Base-by-base conservation (phyloP, 2,797 vertebrate species). In the Lepilemur ruficaudatus region DNA sequence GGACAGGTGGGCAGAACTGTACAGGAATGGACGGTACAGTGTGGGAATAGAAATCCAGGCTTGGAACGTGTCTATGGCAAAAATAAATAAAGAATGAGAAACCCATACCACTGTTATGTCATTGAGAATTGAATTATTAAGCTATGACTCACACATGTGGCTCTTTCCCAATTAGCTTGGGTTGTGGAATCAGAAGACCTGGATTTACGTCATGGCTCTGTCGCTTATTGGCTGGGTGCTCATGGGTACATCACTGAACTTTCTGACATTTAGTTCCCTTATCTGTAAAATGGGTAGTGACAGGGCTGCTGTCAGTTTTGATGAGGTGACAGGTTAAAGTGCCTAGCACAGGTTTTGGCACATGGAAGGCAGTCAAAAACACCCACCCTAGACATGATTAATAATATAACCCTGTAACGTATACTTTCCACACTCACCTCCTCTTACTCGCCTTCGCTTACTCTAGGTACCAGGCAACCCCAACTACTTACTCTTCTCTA, bases 51-150 rank as follows among this genome's bases (percentile, higher is more conserved):
- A 61, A 90, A 22, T 25, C 57, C 32, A 75, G 28, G 22, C 18
- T 82, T 79, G 50, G 18, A 65, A 52, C 5, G 61, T 52, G n/a
- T 23, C 35, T 35, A 30, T 28, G 15, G 55, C 23, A n/a, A 80
- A 85, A 93, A 69, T 5, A 76, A 59, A 80, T 7, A 43, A 43
- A 72, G 18, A 85, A 35, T 17, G 46, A 32, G 70, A 43, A 43
- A 46, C 5, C 25, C 7, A 5, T 75, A 25, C 11, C 28, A 3
- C 8, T 50, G 43, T 83, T 69, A 80, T n/a, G 25, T 81, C 48
- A 86, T 11, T 61, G 52, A 86, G 65, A 92, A 93, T 50, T 78
- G 9, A 96, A 92, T 63, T 76, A 38, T 63, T 75, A 86, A 79
- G 63, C 63, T 65, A 69, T 61, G 22, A 95, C 14, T 90, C 35